phyloP scores from a whole-genome alignment of 2,113 vertebrate genomes.

The Patagioenas fasciata region DNA sequence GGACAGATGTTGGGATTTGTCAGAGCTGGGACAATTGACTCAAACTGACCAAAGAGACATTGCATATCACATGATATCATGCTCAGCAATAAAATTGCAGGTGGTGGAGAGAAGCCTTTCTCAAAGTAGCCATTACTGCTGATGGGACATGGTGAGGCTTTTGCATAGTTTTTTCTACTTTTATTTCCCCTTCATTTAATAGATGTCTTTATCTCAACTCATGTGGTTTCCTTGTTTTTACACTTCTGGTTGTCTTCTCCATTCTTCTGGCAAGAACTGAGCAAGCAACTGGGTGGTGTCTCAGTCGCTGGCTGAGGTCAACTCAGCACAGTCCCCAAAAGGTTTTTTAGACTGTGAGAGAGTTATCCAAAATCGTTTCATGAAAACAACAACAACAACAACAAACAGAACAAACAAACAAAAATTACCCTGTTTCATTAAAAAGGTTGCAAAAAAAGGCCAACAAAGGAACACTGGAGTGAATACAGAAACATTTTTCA shows the following conservation, averaged over 20 bases:
- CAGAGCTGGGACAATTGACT: not conserved
- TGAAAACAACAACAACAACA: not conserved
- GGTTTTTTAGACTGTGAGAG: fast-evolving
- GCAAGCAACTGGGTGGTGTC: not conserved
- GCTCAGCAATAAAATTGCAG: not conserved
- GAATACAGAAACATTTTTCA: not conserved
- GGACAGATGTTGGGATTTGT: not conserved
- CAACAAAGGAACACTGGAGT: not conserved
- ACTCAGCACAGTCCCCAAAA: not conserved
- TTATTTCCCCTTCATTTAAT: not conserved
- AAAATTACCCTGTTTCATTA: not conserved
- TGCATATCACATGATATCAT: not conserved
- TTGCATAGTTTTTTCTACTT: not conserved
- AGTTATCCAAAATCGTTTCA: not conserved
- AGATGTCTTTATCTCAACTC: not conserved
- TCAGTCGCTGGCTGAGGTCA: not conserved
- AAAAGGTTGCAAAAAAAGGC: not conserved
- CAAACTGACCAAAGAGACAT: not conserved
- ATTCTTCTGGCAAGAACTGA: not conserved
- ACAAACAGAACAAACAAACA: fast-evolving
- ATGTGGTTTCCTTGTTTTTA: not conserved
- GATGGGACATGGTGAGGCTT: fast-evolving
- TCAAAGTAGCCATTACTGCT: not conserved
- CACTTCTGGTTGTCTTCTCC: not conserved
- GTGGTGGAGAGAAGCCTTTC: not conserved